Evolutionary conservation across 2,113 vertebrate genomes (phyloP), one percentile per base, ranked within the genome.

Genomic region (Psilopogon haemacephalus): DNA sequence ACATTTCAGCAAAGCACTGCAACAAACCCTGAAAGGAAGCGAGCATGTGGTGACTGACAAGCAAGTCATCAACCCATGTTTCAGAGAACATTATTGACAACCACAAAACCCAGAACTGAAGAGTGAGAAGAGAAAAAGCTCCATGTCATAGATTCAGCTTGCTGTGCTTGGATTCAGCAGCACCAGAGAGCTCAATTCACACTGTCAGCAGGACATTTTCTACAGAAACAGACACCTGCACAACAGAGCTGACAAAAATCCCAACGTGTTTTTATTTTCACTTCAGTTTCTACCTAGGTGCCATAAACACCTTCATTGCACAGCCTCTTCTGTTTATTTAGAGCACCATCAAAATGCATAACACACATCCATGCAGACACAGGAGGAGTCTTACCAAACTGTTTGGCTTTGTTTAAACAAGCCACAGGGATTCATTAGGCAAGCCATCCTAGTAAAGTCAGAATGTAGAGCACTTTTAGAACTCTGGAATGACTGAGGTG

Each of bases 1-100:
- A 89, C 40, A 40, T 77, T n/a, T 87, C 68, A 93, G 81, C 70
- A 95, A 92, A 89, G 89, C 46, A 72, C 54, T 89, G 33, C 48
- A 27, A 69, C 1, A 0, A 88, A 73, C 52, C 33, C 16, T 86
- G 55, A 44, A 13, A 63, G 46, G 77, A 71, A 64, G 91, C 79
- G 62, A 50, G 37, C 67, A n/a, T 44, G 78, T 72, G 86, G 48
- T 44, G 44, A 88, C 42, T 90, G 67, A 87, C 15, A 83, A 74
- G 48, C 32, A 32, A 35, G 59, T 70, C 89, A 92, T 72, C 83
- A 91, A 58, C 33, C 3, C 60, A 27, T 23, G 60, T 9, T 46
- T 69, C 70, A 33, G 30, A 35, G 59, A 94, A 93, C 3, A 30
- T 71, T 86, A 56, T 67, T 52, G 26, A 35, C 82, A 93, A 54